phyloP scores from a whole-genome alignment of 2,797 vertebrate genomes.

The Enteromius treurensis region DNA sequence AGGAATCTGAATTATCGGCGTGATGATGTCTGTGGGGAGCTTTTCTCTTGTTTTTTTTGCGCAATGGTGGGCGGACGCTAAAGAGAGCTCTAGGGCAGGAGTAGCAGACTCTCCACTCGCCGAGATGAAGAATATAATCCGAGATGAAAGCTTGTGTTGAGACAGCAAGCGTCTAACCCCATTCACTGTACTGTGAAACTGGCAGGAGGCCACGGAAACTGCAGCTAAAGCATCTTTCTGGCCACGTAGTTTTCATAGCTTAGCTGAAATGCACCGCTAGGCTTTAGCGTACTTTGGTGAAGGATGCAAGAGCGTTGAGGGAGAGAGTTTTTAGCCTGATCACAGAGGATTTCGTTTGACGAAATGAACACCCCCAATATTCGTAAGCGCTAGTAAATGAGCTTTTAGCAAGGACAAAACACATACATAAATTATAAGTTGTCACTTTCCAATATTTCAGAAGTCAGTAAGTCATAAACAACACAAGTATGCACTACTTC shows the following conservation, averaged over 20 bases:
- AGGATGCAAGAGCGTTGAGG: constrained; percentile 16
- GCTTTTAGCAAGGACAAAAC: background rate
- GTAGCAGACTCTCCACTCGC: constrained; percentile 31
- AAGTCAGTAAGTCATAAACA: background rate
- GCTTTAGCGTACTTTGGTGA: constrained; percentile 5
- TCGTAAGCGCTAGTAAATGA: background rate
- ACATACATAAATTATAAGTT: background rate
- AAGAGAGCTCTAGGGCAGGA: constrained; percentile 45
- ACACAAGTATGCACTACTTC: background rate
- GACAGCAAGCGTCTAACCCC: constrained; percentile 35
- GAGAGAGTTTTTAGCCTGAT: background rate
- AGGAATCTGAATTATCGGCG: constrained; percentile 37
- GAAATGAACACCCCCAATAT: background rate
- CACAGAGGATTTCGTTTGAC: background rate
- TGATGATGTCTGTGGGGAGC: constrained; percentile 28
- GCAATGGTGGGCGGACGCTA: constrained; percentile 27
- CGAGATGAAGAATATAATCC: constrained; percentile 53
- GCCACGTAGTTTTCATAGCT: constrained; percentile 6
- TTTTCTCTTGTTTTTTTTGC: constrained; percentile 7
- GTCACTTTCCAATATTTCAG: background rate
- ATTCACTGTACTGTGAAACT: constrained; percentile 25
- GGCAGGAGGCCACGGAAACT: constrained; percentile 42
- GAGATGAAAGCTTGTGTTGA: constrained; percentile 54
- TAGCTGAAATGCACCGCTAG: background rate
- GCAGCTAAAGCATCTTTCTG: constrained; percentile 35